Evolutionary conservation across 2,113 vertebrate species (phyloP).

Genomic region (Grammatotria lemairii): DNA sequence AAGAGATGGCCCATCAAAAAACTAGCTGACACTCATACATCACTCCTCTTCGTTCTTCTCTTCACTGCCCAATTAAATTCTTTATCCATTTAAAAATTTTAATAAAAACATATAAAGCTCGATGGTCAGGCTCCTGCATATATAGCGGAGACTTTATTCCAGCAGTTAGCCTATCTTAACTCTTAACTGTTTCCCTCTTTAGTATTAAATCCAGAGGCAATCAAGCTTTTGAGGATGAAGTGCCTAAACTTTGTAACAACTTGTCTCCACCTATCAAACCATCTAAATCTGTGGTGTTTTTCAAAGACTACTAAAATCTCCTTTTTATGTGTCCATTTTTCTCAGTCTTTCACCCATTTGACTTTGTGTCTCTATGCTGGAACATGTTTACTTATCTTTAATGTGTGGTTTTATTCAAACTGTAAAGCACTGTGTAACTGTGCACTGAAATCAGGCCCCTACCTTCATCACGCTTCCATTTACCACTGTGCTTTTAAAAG

Average conservation of each 20-base stretch:
- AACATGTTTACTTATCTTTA: not conserved
- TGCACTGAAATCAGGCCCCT: not conserved
- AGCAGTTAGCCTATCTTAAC: not conserved
- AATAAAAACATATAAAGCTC: not conserved
- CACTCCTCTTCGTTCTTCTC: not conserved
- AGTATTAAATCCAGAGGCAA: not conserved
- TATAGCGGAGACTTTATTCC: not conserved
- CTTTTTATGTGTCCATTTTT: not conserved
- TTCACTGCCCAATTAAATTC: not conserved
- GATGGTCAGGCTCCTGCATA: not conserved
- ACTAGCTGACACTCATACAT: not conserved
- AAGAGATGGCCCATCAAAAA: not conserved
- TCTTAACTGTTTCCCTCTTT: not conserved
- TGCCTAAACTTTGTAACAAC: not conserved
- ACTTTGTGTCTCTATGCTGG: not conserved
- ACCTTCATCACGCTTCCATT: not conserved
- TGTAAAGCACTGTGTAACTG: not conserved
- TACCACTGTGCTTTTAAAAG: not conserved
- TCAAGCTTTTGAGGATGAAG: not conserved
- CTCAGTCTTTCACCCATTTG: not conserved
- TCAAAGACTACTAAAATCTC: not conserved
- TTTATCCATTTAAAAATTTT: not conserved
- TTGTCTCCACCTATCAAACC: not conserved
- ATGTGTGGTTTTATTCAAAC: not conserved
- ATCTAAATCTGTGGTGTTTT: not conserved